Conservation (phyloP, 1,140 invertebrate species). For the Penaeus chinensis region DNA sequence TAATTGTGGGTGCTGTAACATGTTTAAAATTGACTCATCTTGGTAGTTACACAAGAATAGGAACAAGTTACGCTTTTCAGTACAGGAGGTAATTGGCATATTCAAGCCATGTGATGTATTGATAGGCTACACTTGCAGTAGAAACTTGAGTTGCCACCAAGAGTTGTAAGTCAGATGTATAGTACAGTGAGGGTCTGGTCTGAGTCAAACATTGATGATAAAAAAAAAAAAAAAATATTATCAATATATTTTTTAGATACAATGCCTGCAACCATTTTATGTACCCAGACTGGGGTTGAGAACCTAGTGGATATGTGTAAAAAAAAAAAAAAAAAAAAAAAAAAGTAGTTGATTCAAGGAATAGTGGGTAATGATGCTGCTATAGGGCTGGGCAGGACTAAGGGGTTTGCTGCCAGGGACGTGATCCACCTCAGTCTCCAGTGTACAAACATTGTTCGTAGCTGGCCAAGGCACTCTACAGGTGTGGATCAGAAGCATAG, state of each 20-base stretch:
- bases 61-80: too few species aligned
- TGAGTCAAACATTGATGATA: conserved; percentile 29
- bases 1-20: conserved; percentile 32
- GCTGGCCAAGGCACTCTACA: conserved; percentile 38
- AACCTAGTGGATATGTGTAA: conserved; percentile 21
- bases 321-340: conserved; percentile 2
- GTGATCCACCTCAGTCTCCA: conserved; percentile 50
- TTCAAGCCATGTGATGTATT: background rate
- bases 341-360: conserved; percentile 43
- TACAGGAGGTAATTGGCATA: too few species aligned
- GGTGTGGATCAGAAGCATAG: conserved; percentile 14
- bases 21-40: too few species aligned
- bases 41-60: conserved; percentile 22
- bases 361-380: conserved; percentile 47
- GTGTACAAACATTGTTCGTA: conserved; percentile 51
- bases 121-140: background rate
- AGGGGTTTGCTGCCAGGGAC: conserved; percentile 51
- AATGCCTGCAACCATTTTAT: too few species aligned
- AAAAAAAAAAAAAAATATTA: background rate
- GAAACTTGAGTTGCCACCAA: conserved; percentile 7
- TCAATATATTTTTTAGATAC: too few species aligned
- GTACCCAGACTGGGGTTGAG: conserved; percentile 40
- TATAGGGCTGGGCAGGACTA: conserved; percentile 45
- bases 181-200: conserved; percentile 39
- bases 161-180: background rate